Conservation (phyloP, 2,888 invertebrate genomes). For the Euproctis similis region DNA sequence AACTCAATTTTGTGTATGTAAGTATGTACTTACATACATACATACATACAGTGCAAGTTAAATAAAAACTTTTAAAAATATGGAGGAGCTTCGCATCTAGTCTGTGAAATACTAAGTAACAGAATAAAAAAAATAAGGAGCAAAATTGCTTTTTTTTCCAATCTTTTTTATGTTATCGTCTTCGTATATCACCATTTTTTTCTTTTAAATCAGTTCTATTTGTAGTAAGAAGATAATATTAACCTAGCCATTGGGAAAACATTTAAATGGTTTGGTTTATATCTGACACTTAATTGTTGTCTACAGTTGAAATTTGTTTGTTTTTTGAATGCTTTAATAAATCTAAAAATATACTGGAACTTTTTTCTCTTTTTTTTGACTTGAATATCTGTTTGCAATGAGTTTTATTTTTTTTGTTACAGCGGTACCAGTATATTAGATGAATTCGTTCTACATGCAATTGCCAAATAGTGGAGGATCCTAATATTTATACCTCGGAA, state of each 20-base stretch:
- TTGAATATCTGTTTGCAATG: slow-evolving; percentile 32
- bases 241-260: slow-evolving; percentile 14
- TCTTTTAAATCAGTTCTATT: slow-evolving; percentile 5
- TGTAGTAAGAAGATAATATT: slow-evolving; percentile 18
- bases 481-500: too few species aligned
- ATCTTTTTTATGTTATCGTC: slow-evolving; percentile 22
- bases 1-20: too few species aligned
- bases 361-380: too few species aligned
- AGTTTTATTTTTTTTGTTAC: slow-evolving; percentile 58
- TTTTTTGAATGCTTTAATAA: too few species aligned
- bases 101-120: slow-evolving; percentile 49
- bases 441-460: slow-evolving; percentile 67
- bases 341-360: too few species aligned
- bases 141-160: slow-evolving; percentile 20
- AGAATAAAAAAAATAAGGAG: too few species aligned
- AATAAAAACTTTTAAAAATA: too few species aligned
- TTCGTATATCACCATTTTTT: slow-evolving; percentile 12
- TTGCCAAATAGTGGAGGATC: too few species aligned
- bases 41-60: too few species aligned
- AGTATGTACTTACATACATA: too few species aligned
- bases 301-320: too few species aligned
- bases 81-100: slow-evolving; percentile 57
- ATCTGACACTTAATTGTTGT: too few species aligned
- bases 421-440: slow-evolving; percentile 63
- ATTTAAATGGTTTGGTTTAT: slow-evolving; percentile 12